A percentile compares a stretch with the other conserved stretches of the same genome.
Evolutionary conservation across 1,140 invertebrate genomes (phyloP).

Genomic region (Bicyclus anynana): DNA sequence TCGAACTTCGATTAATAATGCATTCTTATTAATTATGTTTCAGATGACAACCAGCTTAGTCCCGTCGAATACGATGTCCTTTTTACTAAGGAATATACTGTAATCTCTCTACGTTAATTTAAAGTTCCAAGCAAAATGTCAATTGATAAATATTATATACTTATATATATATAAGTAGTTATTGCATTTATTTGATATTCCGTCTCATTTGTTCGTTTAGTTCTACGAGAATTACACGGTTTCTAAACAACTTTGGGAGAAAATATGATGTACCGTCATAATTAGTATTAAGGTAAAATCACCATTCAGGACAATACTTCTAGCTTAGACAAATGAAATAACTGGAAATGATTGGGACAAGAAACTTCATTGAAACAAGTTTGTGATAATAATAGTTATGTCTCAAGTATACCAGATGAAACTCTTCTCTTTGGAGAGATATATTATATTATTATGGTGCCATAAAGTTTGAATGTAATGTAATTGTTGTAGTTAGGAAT

Average conservation of each 20-base stretch:
- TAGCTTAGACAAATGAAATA: conserved; percentile 37
- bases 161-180: conserved; percentile 21
- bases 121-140: conserved; percentile 40
- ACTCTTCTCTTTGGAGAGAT: conserved; percentile 21
- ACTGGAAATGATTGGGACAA: conserved; percentile 15
- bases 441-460: conserved; percentile 43
- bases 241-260: conserved; percentile 31
- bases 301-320: conserved; percentile 55
- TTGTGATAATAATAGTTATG: background rate
- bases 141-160: conserved; percentile 39
- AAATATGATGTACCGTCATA: conserved; percentile 33
- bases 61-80: conserved; percentile 20
- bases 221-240: conserved; percentile 15
- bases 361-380: background rate
- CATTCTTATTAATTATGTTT: conserved; percentile 25
- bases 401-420: background rate
- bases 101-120: conserved; percentile 31
- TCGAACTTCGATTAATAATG: too few species aligned
- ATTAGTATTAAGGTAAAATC: conserved; percentile 52
- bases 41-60: conserved; percentile 31
- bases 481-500: conserved; percentile 53
- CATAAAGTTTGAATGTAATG: conserved; percentile 52
- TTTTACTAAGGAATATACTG: conserved; percentile 25
- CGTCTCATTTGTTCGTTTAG: conserved; percentile 18
- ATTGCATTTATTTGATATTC: conserved; percentile 18